These are phyloP conservation scores for Drosophila lutescens DNA, from an alignment of 2,888 invertebrate genomes.

Conservation along the genomic window DNA sequence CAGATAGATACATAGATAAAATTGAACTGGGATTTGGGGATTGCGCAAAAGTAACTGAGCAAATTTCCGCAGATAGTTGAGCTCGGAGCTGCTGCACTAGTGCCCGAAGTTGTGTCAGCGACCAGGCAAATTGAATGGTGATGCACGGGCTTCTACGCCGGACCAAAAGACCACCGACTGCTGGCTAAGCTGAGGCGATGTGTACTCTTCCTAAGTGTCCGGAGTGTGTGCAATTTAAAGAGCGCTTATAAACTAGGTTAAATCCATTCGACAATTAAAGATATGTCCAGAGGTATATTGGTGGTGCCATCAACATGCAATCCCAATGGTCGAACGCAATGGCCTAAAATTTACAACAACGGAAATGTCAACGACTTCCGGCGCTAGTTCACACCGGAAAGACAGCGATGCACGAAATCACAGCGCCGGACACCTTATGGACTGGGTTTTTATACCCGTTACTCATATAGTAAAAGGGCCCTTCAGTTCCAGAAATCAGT, in stretches of 20 bases:
- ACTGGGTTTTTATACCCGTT: too few relatives aligned
- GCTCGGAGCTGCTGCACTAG: constrained; percentile 44
- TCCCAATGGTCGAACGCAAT: too few relatives aligned
- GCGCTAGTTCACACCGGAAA: too few relatives aligned
- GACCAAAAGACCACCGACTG: constrained; percentile 19
- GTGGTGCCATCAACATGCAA: too few relatives aligned
- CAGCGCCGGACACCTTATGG: too few relatives aligned
- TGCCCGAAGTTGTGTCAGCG: constrained; percentile 39
- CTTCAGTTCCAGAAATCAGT: too few relatives aligned
- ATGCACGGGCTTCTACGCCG: constrained; percentile 41
- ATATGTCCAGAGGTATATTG: too few relatives aligned
- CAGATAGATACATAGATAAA: constrained; percentile 79
- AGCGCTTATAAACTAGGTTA: constrained; percentile 48
- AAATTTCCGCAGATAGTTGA: constrained; percentile 78
- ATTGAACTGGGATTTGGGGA: constrained; percentile 80
- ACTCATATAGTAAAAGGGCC: too few relatives aligned
- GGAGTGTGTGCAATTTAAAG: constrained; percentile 59
- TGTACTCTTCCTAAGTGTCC: constrained; percentile 45
- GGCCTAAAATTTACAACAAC: too few relatives aligned
- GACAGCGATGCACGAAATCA: too few relatives aligned
- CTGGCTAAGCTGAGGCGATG: constrained; percentile 27
- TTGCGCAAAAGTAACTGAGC: constrained; percentile 80
- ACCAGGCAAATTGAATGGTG: constrained; percentile 72
- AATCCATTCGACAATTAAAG: constrained; percentile 58
- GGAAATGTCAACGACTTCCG: too few relatives aligned